Percentiles rank a stretch among this genome's conserved stretches.
These are phyloP conservation scores for Cheilosia scutellata DNA, from an alignment of 2,888 invertebrate genomes.

Conservation along the genomic window DNA sequence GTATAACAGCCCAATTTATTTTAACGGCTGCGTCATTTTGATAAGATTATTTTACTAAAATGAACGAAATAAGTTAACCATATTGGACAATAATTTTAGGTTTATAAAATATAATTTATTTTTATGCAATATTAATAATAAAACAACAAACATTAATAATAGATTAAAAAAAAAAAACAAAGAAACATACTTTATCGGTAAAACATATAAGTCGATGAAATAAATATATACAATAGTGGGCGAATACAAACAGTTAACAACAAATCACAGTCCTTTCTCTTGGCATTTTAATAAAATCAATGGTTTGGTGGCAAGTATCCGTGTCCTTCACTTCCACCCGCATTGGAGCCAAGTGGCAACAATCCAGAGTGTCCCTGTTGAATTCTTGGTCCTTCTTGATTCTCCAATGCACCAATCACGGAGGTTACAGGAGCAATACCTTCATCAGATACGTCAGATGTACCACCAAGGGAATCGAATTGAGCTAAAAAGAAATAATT, in stretches of 20 bases:
- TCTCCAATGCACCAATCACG: conserved; percentile 81
- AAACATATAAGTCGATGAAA: conserved; percentile 23
- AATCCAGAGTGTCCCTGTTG: conserved; percentile 20
- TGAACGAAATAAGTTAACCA: too few species aligned
- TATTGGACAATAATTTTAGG: too few species aligned
- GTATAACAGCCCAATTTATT: too few species aligned
- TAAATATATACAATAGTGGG: conserved; percentile 58
- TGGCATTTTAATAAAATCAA: conserved; percentile 10
- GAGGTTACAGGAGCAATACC: conserved; percentile 83
- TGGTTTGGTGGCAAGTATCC: conserved; percentile 56
- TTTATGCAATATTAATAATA: not conserved
- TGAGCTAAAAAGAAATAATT: conserved; percentile 79
- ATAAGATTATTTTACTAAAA: too few species aligned
- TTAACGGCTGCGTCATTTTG: too few species aligned
- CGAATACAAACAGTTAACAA: conserved; percentile 41
- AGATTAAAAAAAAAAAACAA: conserved; percentile 18
- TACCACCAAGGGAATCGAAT: conserved; percentile 83
- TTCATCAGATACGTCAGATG: conserved; percentile 82
- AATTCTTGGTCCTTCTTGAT: conserved; percentile 56
- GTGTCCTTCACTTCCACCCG: not conserved
- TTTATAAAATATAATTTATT: not conserved
- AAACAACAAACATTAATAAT: conserved; percentile 33
- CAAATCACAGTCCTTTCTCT: conserved; percentile 59
- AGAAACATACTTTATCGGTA: conserved; percentile 21
- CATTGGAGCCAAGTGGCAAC: not conserved